Evolutionary conservation across 2,113 vertebrate species (phyloP).

Genomic region (Apodemus sylvaticus): DNA sequence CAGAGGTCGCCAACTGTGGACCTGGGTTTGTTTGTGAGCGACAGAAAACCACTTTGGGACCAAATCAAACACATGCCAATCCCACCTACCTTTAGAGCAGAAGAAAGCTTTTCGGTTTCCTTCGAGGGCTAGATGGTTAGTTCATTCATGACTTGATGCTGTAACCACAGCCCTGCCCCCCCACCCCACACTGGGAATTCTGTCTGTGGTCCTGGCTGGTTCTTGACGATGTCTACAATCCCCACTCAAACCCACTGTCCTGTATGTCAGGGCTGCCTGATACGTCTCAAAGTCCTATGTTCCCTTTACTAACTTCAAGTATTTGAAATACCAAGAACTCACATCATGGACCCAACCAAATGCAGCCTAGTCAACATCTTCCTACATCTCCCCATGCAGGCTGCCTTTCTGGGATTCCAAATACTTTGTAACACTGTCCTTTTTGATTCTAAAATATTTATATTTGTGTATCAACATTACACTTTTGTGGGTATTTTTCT

Average conservation of each 20-base stretch:
- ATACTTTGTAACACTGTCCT: background rate
- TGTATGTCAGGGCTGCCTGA: background rate
- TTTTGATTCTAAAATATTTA: background rate
- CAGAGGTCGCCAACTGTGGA: background rate
- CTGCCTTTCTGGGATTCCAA: background rate
- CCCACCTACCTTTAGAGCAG: background rate
- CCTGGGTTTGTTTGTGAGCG: background rate
- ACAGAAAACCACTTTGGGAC: background rate
- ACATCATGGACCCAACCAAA: too few relatives aligned
- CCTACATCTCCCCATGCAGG: background rate
- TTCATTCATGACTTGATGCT: background rate
- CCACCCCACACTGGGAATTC: background rate
- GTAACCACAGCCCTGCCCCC: background rate
- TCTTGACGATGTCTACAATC: background rate
- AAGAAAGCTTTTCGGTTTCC: background rate
- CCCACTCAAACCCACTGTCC: background rate
- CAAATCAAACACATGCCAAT: constrained; percentile 32
- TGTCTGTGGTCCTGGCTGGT: background rate
- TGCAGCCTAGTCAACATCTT: accelerated
- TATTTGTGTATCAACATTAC: background rate
- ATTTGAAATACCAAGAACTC: background rate
- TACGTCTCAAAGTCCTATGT: background rate
- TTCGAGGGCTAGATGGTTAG: background rate
- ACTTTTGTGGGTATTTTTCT: background rate
- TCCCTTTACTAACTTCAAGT: background rate